Evolutionary conservation across 2,113 vertebrate species (phyloP).

Genomic region (Struthidea cinerea): DNA sequence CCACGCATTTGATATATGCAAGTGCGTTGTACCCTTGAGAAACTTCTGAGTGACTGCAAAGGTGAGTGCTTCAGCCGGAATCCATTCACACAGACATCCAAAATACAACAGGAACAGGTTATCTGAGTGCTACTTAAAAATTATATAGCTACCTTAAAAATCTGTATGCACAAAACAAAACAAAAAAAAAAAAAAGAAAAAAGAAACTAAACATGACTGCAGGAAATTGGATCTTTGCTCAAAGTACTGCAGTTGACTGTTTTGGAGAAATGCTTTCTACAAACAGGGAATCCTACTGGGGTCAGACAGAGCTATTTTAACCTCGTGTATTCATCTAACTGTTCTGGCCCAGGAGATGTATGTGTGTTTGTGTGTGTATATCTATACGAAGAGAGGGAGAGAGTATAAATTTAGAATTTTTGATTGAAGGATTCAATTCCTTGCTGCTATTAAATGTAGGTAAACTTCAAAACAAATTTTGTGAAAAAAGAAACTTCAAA

Average conservation of each 20-base stretch:
- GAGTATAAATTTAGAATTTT: not conserved
- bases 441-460: not conserved
- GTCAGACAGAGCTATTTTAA: slow-evolving; percentile 38
- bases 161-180: not conserved
- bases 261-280: not conserved
- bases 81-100: not conserved
- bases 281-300: slow-evolving; percentile 22
- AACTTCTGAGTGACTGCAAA: not conserved
- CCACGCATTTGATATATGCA: fast-evolving
- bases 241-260: not conserved
- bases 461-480: not conserved
- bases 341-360: not conserved
- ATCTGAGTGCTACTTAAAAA: not conserved
- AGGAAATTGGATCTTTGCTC: not conserved
- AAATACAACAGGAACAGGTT: not conserved
- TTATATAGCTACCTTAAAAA: not conserved
- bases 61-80: not conserved
- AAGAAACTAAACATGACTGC: not conserved
- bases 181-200: too few species aligned
- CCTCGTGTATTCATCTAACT: not conserved
- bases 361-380: not conserved
- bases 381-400: not conserved
- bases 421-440: not conserved
- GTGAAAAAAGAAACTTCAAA: not conserved
- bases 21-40: not conserved